Base-by-base conservation (phyloP, 53 echinoderm and acorn worm species). In the Paracentrotus lividus region DNA sequence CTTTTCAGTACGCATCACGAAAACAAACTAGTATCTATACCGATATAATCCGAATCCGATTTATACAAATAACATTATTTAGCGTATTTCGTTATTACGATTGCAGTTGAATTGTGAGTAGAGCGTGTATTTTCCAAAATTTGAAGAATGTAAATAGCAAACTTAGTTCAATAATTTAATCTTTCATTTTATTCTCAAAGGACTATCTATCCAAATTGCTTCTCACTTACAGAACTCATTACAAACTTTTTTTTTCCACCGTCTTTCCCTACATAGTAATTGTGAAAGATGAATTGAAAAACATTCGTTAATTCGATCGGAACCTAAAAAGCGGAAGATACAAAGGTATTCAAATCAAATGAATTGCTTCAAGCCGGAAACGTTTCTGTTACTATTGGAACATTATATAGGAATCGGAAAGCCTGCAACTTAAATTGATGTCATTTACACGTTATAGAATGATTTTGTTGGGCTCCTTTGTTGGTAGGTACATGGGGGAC, bases 381-480 rank as follows among this genome's bases (percentile, higher is more conserved):
- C 81, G 81, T 47, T 81, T 81, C 24, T 2, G 47, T 36, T 27
- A 20, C 72, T 72, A 72, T 72, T 72, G 45, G 27, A 81, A 81
- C 81, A 81, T 81, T 81, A 81, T 26, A 47, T n/a, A 47, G 81
- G 81, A 81, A 81, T 81, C 81, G 81, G 81, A 47, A 81, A 81
- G 26, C 81, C 47, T 81, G 45, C 47, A 81, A 81, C 42, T 81
- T 81, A 81, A 47, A 81, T 81, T 47, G 81, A 81, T 81, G 47
- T 81, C 81, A n/a, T 81, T 49, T 81, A 81, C 81, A 81, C 81
- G 81, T 81, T 45, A 47, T n/a, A 78, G 24, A n/a, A 27, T 81
- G 47, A 81, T 45, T 81, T 81, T 44, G 45, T 49, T 14, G 24
- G 47, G 47, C 12, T 44, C 47, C n/a, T 81, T 81, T 81, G 47